Base-by-base conservation (phyloP, 2,113 vertebrate genomes). In the Malurus cyaneus region DNA sequence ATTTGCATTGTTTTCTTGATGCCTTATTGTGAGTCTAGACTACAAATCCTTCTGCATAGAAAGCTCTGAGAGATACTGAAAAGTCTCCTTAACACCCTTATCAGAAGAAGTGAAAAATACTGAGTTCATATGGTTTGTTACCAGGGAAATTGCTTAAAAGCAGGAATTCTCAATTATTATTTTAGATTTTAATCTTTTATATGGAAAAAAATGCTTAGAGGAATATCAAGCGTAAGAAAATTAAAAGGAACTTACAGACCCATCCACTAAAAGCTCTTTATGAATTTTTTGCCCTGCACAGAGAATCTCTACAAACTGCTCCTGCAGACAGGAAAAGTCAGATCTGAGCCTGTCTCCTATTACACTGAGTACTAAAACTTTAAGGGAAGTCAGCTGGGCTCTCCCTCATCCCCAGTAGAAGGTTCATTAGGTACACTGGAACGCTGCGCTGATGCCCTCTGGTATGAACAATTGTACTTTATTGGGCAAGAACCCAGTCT, bases 401-500 rank as follows among this genome's bases (percentile, higher is more conserved):
- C 52, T 54, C 56, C n/a, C 29, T 20, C 1, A 0, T 59, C 34
- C 64, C 56, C 77, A 91, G 46, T 0, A 86, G 60, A 94, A 96
- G 61, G 80, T 24, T 92, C 64, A 42, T 89, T 80, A 89, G 32
- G 31, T 73, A 66, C 67, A 50, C 19, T 41, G 50, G 50, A 80
- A 86, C 39, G 11, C 0, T 32, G 42, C 39, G 8, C 0, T 32
- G 42, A 56, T 94, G 80, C 65, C 80, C 60, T 91, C 77, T 89
- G 73, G 42, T 86, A 96, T 14, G 49, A 93, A 44, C 61, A 79
- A 79, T 11, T 94, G 67, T 79, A 21, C 90, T 95, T 94, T 76
- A 91, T 2, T 76, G 66, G 92, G 85, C 57, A 96, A 94, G 85
- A 89, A 76, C 44, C 34, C 57, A 78, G 56, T 23, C 49, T 66